Base-by-base conservation (phyloP, 2,797 vertebrate species). In the Pampus argenteus region DNA sequence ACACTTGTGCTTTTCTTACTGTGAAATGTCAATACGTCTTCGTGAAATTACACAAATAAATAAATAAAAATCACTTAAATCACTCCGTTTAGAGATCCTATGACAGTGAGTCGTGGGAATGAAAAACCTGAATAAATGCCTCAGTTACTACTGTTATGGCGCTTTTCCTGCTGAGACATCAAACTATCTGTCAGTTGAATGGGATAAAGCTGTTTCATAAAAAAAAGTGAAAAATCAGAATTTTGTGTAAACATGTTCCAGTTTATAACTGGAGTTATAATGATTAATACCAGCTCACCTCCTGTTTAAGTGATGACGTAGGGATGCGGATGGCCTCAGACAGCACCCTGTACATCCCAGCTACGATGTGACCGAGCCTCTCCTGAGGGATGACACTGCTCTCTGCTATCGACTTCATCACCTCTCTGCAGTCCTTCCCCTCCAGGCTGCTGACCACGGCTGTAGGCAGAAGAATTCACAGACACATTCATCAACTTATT, bases 321-420 rank as follows among this genome's bases (percentile, higher is more conserved):
- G 95, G 95, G n/a, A 96, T 90, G 66, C 95, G 94, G 80, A 96
- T 9, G 0, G 95, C 94, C 78, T 95, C 95, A n/a, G 83, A 95
- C 26, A 97, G 90, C 3, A 97, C 77, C 9, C 91, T 89, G 79
- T 95, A 92, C 89, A 96, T 94, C 76, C 95, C 96, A 42, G 96
- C 93, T 26, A 96, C 80, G 40, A 95, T 90, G 81, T 94, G 88
- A 66, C 92, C 88, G 56, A 96, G 93, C 56, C 92, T 92, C 9
- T 96, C 93, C 77, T 96, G 95, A 1, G 95, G 87, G n/a, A 97
- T 54, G 22, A 77, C 28, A 15, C 82, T 82, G 67, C 77, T 93
- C 73, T 95, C 93, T 11, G 91, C 88, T 56, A 96, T 91, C 1
- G 87, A 71, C 71, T 83, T 90, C 86, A 96, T 83, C 22, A 87